Evolutionary conservation across 2,888 invertebrate species (phyloP), one percentile per base, ranked within the genome.

Genomic region (Himalopsyche tibetana): DNA sequence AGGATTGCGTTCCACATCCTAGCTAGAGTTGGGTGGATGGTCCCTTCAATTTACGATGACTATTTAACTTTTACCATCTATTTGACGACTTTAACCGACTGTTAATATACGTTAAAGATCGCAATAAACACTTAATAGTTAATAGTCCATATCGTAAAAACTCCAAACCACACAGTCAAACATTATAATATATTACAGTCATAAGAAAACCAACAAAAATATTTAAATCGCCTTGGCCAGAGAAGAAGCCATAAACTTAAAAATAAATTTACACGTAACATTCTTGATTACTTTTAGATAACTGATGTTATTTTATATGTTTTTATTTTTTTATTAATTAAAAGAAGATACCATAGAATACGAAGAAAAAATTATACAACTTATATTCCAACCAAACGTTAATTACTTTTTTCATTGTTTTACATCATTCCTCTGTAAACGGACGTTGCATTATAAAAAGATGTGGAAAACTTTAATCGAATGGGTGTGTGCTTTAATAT

Each of bases 61-160:
- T 74, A 11, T 74, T 74, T 74, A 74, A 74, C 74, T 74, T 74
- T 74, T 74, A 74, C 19, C 74, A 36, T 74, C 74, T 36, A 38
- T 74, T 74, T 74, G 74, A 74, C 38, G 74, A 74, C 28, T 74
- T 74, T 74, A 12, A 74, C 74, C 19, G 74, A 74, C 74, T 74
- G 74, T 74, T 74, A 74, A 74, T 74, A 74, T 6, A 74, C 12
- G 9, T 74, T 74, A 6, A 36, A 74, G 74, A 74, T 74, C 38
- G 12, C 15, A 3, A 74, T 74, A 74, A 74, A 15, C 38, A 74
- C 74, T 74, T 12, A 15, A 69, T 69, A 36, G 28, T 28, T 28
- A 28, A 5, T 69, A 69, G 69, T 28, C 28, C 28, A 69, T 69
- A 69, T 36, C 74, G 74, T 74, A 74, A 74, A 45, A 74, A 74